A percentile compares a stretch with the other conserved stretches of the same genome.
Conservation (phyloP, 2,888 invertebrate species). For the Agriopis leucophaearia region DNA sequence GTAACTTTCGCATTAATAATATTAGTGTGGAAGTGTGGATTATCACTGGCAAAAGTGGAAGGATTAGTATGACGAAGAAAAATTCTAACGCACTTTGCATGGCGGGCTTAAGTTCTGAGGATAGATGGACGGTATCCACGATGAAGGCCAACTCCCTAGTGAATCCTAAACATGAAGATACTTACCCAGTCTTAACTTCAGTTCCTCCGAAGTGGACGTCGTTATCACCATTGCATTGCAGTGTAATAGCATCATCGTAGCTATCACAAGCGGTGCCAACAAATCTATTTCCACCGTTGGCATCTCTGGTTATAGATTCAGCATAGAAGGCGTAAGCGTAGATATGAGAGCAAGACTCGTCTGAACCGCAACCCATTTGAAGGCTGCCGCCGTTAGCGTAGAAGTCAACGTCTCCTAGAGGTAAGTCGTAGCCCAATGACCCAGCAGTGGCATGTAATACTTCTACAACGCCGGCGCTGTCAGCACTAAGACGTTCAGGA, state of each 20-base stretch:
- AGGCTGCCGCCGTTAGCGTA: slow-evolving; percentile 75
- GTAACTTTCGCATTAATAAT: no score
- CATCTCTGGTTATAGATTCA: slow-evolving; percentile 65
- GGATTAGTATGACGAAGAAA: no score
- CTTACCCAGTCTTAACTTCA: slow-evolving; percentile 62
- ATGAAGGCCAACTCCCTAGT: no score
- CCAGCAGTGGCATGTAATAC: slow-evolving; percentile 75
- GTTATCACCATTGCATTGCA: slow-evolving; percentile 61
- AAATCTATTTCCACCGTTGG: slow-evolving; percentile 57
- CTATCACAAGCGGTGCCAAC: slow-evolving; percentile 69
- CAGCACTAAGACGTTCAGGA: slow-evolving; percentile 61
- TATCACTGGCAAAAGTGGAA: no score
- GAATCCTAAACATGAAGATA: background rate
- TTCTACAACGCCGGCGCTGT: slow-evolving; percentile 72
- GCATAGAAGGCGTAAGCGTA: slow-evolving; percentile 69
- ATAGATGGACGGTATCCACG: no score
- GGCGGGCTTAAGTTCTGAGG: no score
- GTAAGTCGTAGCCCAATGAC: slow-evolving; percentile 67
- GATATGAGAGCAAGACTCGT: slow-evolving; percentile 64
- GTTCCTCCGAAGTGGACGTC: slow-evolving; percentile 69
- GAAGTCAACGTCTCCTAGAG: slow-evolving; percentile 76
- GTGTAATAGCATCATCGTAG: slow-evolving; percentile 59
- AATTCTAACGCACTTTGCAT: no score
- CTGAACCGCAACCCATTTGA: slow-evolving; percentile 67
- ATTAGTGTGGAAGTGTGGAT: no score